Percentiles rank a stretch among this genome's conserved stretches.
These are phyloP conservation scores for Eulemur coronatus DNA, from an alignment of 2,797 vertebrate genomes.

Conservation along the genomic window DNA sequence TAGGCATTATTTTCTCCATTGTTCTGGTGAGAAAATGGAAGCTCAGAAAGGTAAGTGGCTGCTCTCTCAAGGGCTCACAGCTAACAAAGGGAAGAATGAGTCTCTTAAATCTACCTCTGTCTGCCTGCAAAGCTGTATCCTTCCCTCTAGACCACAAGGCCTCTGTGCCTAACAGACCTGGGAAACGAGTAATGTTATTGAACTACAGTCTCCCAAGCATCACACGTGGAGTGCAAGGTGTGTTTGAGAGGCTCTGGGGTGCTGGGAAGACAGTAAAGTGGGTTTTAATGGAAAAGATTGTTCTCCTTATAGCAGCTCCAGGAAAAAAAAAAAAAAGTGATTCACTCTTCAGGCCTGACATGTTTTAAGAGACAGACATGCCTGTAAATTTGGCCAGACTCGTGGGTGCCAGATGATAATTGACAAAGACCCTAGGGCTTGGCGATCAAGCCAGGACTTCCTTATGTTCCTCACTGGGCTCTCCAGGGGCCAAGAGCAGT, in stretches of 20 bases:
- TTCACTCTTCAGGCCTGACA: constrained; percentile 78
- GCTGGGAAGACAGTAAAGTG: constrained; percentile 53
- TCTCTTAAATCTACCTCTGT: background rate
- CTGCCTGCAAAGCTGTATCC: background rate
- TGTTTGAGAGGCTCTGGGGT: constrained; percentile 55
- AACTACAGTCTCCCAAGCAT: constrained; percentile 37
- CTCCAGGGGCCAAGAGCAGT: constrained; percentile 66
- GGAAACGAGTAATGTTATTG: constrained; percentile 45
- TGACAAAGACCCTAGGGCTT: constrained; percentile 82
- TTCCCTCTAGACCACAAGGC: background rate
- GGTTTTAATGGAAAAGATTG: constrained; percentile 74
- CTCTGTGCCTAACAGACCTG: background rate
- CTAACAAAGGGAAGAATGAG: background rate
- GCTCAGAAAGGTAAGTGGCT: background rate
- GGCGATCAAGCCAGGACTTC: constrained; percentile 81
- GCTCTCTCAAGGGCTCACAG: background rate
- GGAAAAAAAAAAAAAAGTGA: constrained; percentile 65
- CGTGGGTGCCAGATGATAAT: constrained; percentile 86
- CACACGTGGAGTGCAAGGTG: constrained; percentile 59
- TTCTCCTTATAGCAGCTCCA: constrained; percentile 66
- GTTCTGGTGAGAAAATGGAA: background rate
- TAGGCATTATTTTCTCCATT: background rate
- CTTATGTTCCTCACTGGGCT: constrained; percentile 76
- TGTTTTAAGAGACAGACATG: constrained; percentile 82
- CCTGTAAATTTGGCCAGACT: constrained; percentile 86